Conservation (phyloP, 2,797 vertebrate genomes). For the Zonotrichia albicollis region DNA sequence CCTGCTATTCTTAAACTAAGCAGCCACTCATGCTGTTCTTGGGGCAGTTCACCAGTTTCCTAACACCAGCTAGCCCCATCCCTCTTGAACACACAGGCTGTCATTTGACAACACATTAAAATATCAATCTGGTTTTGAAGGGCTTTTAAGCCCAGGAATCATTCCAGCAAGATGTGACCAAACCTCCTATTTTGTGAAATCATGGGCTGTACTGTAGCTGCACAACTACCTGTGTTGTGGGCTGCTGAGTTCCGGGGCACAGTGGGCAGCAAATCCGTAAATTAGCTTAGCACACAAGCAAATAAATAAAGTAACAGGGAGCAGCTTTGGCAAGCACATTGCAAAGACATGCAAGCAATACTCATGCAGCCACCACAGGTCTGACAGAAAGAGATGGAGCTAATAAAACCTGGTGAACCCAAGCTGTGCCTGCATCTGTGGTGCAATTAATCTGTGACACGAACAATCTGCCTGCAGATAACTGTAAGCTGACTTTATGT, state of each 20-base stretch:
- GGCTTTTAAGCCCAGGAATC: neutral
- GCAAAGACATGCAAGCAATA: neutral
- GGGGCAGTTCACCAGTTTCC: neutral
- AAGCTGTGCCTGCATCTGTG: slow-evolving; percentile 56
- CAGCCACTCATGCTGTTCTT: fast-evolving
- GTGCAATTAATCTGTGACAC: slow-evolving; percentile 48
- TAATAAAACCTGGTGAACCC: slow-evolving; percentile 18
- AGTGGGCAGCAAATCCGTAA: neutral
- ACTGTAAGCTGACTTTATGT: slow-evolving; percentile 8
- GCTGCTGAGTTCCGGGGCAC: neutral
- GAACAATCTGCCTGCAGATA: slow-evolving; percentile 50
- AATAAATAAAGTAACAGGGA: neutral
- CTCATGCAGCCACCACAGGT: neutral
- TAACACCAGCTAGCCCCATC: fast-evolving
- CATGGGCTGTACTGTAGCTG: neutral
- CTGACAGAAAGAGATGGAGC: slow-evolving; percentile 6
- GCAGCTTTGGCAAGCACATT: neutral
- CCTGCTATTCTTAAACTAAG: neutral
- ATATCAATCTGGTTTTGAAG: neutral
- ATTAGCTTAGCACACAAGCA: neutral
- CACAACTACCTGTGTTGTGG: neutral
- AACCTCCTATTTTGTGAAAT: neutral
- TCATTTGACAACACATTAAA: neutral
- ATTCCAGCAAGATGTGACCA: neutral
- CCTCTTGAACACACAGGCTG: neutral